Conservation (phyloP, 2,113 vertebrate genomes). For the Rhipidura dahli region DNA sequence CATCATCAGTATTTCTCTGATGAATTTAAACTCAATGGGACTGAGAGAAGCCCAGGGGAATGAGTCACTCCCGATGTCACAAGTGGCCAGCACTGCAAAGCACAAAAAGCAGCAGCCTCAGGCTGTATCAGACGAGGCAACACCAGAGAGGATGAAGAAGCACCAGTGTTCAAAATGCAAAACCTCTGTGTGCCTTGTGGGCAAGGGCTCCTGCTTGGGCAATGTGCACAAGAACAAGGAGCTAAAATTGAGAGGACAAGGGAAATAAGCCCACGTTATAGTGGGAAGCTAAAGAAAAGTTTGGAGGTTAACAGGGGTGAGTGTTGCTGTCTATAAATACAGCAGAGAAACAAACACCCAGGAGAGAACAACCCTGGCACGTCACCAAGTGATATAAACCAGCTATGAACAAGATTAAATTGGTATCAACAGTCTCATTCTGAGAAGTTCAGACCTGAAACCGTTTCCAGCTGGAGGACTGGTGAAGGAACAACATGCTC, state of each 20-base stretch:
- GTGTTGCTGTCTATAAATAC: conserved; percentile 51
- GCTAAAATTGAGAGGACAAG: background rate
- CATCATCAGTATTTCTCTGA: background rate
- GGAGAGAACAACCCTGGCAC: conserved; percentile 42
- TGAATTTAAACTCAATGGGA: background rate
- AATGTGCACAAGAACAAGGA: background rate
- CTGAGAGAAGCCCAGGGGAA: background rate
- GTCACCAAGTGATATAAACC: background rate
- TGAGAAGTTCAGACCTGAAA: conserved; percentile 33
- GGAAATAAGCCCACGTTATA: background rate
- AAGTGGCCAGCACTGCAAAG: background rate
- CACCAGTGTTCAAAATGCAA: accelerated
- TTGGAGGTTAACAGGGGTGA: conserved; percentile 22
- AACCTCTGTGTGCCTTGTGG: background rate
- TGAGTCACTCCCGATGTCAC: background rate
- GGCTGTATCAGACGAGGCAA: background rate
- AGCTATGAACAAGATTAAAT: conserved; percentile 32
- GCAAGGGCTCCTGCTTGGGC: background rate
- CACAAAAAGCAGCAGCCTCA: background rate
- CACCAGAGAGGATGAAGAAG: background rate
- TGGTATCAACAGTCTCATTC: conserved; percentile 33
- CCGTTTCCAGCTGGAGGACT: conserved; percentile 6
- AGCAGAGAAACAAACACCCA: conserved; percentile 37
- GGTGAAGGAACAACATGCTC: background rate
- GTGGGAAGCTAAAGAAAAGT: conserved; percentile 22